phyloP scores from a whole-genome alignment of 1,140 invertebrate species.

The Brachionus plicatilis region DNA sequence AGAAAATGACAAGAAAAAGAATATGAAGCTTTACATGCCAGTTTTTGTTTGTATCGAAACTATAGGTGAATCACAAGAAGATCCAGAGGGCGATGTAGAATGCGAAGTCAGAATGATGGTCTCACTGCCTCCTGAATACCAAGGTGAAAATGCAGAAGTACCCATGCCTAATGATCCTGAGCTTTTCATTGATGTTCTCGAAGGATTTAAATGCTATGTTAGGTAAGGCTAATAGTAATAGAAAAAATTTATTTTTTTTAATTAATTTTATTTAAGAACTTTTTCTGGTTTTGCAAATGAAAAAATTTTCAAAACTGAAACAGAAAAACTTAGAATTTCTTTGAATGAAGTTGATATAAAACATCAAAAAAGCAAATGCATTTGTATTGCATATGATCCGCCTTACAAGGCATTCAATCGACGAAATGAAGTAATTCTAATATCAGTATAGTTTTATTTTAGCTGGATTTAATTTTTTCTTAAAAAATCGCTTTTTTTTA shows the following conservation, averaged over 20 bases:
- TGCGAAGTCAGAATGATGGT: slow-evolving; percentile 28
- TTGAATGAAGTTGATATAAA: neutral
- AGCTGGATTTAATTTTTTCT: neutral
- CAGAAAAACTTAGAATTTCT: neutral
- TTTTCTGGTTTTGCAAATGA: slow-evolving; percentile 32
- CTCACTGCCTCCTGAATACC: slow-evolving; percentile 9
- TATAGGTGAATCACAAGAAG: neutral
- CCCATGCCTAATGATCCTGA: neutral
- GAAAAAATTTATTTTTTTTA: neutral
- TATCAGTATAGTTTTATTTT: neutral
- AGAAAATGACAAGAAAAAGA: slow-evolving; percentile 30
- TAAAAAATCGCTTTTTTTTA: neutral
- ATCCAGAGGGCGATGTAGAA: neutral
- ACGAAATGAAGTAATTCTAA: slow-evolving; percentile 26
- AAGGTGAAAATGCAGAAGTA: neutral
- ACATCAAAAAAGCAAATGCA: neutral
- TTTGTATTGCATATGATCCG: slow-evolving; percentile 38
- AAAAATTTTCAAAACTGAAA: slow-evolving; percentile 20
- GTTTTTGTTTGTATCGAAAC: slow-evolving; percentile 34
- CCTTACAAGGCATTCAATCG: slow-evolving; percentile 17
- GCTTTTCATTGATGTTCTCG: slow-evolving; percentile 6
- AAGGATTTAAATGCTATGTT: slow-evolving; percentile 31
- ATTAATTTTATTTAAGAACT: neutral
- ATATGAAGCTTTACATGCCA: slow-evolving; percentile 39
- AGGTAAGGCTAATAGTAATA: neutral